These are phyloP conservation scores for Melanogrammus aeglefinus DNA, from an alignment of 2,797 vertebrate species.

Conservation along the genomic window DNA sequence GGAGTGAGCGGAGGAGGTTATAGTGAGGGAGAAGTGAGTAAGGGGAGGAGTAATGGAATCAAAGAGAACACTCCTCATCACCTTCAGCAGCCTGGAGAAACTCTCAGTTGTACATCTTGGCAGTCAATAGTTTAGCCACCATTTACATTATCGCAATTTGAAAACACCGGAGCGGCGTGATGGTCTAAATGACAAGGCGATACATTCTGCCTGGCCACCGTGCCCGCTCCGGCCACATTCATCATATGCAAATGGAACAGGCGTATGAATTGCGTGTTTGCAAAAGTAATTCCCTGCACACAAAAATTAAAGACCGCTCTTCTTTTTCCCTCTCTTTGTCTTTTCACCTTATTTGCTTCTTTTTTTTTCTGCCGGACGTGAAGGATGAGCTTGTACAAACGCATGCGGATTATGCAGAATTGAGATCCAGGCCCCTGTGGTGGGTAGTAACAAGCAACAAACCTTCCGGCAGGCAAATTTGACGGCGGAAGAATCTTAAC, in stretches of 20 bases:
- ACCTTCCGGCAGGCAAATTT: conserved; percentile 83
- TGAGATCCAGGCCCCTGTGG: conserved; percentile 89
- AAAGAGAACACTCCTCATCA: conserved; percentile 92
- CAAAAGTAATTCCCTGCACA: conserved; percentile 97
- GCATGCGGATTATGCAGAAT: conserved; percentile 91
- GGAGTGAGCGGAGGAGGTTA: background rate
- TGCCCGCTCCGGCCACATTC: conserved; percentile 64
- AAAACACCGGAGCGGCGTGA: conserved; percentile 81
- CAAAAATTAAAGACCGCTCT: conserved; percentile 95
- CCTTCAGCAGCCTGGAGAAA: conserved; percentile 83
- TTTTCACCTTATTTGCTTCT: conserved; percentile 55
- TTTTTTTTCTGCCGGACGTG: conserved; percentile 58
- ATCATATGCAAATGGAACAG: conserved; percentile 87
- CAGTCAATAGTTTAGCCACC: conserved; percentile 95
- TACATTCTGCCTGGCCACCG: conserved; percentile 87
- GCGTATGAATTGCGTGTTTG: conserved; percentile 99
- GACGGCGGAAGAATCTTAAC: conserved; percentile 77
- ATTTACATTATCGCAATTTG: conserved; percentile 95
- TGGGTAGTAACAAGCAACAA: conserved; percentile 79
- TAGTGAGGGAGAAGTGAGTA: background rate
- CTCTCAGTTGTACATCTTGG: conserved; percentile 84
- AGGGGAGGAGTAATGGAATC: conserved; percentile 31
- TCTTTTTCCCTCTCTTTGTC: background rate
- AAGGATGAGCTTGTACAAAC: conserved; percentile 92
- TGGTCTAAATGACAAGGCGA: conserved; percentile 94